A percentile compares a stretch with the other conserved stretches of the same genome.
These are phyloP conservation scores for Drosophila grimshawi DNA, from an alignment of 1,140 invertebrate species.

Conservation along the genomic window DNA sequence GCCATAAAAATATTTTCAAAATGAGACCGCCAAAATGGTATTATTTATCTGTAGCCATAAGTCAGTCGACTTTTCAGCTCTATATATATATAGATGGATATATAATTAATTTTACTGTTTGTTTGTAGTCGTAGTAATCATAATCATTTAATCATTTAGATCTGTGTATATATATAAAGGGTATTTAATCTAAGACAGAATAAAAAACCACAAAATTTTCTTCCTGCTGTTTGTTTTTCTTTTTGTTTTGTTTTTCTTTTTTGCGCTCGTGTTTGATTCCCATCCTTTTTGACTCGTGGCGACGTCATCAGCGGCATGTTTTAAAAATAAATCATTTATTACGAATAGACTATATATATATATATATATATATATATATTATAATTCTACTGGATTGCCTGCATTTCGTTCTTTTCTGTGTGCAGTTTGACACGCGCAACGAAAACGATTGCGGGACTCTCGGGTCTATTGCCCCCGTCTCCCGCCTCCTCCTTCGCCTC, in stretches of 20 bases:
- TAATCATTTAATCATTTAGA: neutral
- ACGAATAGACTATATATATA: slow-evolving; percentile 20
- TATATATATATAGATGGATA: too few species aligned
- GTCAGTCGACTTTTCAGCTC: too few species aligned
- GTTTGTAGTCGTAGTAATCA: neutral
- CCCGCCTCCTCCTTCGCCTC: neutral
- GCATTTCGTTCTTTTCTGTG: slow-evolving; percentile 14
- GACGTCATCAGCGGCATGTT: slow-evolving; percentile 49
- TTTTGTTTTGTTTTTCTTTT: slow-evolving; percentile 8
- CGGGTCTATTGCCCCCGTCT: neutral
- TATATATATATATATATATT: slow-evolving; percentile 9
- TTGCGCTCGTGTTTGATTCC: slow-evolving; percentile 29
- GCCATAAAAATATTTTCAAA: too few species aligned
- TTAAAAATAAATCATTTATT: slow-evolving; percentile 44
- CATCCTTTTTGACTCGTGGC: slow-evolving; percentile 14
- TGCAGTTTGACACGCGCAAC: slow-evolving; percentile 26
- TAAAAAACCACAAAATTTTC: neutral
- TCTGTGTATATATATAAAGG: neutral
- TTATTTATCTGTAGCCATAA: too few species aligned
- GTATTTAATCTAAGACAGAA: neutral
- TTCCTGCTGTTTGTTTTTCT: neutral
- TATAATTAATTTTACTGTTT: neutral
- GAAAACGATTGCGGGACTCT: slow-evolving; percentile 8
- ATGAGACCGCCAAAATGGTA: too few species aligned
- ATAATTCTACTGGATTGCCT: slow-evolving; percentile 34